Evolutionary conservation across 2,888 invertebrate species (phyloP), one percentile per base, ranked within the genome.

Genomic region (Belgica antarctica): DNA sequence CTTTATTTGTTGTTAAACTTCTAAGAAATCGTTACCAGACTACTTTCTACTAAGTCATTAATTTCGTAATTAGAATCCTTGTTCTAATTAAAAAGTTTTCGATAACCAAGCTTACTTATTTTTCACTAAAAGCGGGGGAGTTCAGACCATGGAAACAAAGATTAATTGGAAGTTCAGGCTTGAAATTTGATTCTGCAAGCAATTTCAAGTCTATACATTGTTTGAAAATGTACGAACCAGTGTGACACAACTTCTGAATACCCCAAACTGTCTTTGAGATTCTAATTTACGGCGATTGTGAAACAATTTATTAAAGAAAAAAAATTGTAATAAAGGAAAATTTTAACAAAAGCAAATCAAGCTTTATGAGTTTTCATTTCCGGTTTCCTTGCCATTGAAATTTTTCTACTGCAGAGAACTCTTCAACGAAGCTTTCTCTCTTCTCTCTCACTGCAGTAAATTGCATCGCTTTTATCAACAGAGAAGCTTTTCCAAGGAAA

Each of bases 41-140:
- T n/a, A n/a, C n/a, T 66, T 47, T 46, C 22, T 52, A 24, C 63
- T 63, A 66, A 66, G 65, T 66, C 65, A 66, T 66, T 66, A 66
- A 47, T 47, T n/a, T 47, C 47, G 10, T n/a, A n/a, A n/a, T n/a
- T n/a, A n/a, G n/a, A 62, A 62, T 7, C 36, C 17, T 41, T 36
- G 36, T 22, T 41, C 25, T 27, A 17, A 7, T 19, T 57, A 7
- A n/a, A 8, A 25, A 61, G 27, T 61, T 25, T 27, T 61, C 63
- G 63, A 41, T 63, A 63, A 63, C 62, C 12, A 27, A 27, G 25
- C 22, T 24, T 19, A 24, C 2, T 19, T 22, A 52, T 46, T 46
- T 46, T 12, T 46, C 4, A 46, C 12, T 34, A 34, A 34, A 34
- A 34, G 10, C 10, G 34, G n/a, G n/a, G n/a, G n/a, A n/a, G n/a